Evolutionary conservation across 37 sponge, comb jelly and placozoan species (phyloP).

Genomic region (Cliona cf. orientalis): DNA sequence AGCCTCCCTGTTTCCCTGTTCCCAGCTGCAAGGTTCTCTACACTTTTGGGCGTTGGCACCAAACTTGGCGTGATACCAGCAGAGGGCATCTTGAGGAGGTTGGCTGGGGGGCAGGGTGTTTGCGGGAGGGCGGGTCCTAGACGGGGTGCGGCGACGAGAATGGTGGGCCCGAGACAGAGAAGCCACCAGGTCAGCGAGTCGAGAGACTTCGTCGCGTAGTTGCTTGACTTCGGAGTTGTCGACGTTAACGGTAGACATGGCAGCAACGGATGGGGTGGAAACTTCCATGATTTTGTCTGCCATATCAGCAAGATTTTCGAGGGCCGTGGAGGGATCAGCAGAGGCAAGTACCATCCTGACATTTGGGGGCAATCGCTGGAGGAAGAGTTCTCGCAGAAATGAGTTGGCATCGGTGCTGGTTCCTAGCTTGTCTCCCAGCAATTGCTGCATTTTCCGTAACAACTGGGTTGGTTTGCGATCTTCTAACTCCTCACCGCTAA

Average conservation of each 20-base stretch:
- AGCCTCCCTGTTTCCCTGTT: slow-evolving; percentile 60
- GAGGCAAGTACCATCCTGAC: slow-evolving; percentile 60
- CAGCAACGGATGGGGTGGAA: background rate
- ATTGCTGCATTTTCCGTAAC: slow-evolving; percentile 65
- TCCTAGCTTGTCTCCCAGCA: slow-evolving; percentile 50
- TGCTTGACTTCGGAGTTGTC: slow-evolving; percentile 27
- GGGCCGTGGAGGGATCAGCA: slow-evolving; percentile 10
- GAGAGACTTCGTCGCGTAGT: slow-evolving; percentile 34
- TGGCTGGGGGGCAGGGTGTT: slow-evolving; percentile 10
- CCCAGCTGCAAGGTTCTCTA: slow-evolving; percentile 53
- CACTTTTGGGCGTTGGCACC: slow-evolving; percentile 55
- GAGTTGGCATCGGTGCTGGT: slow-evolving; percentile 24
- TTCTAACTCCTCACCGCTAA: slow-evolving; percentile 22
- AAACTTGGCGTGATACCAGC: slow-evolving; percentile 74
- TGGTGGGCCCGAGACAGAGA: slow-evolving; percentile 26
- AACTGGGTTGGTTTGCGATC: slow-evolving; percentile 52
- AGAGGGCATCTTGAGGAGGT: slow-evolving; percentile 36
- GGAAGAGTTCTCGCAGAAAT: slow-evolving; percentile 46
- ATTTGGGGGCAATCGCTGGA: slow-evolving; percentile 41
- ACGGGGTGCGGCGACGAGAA: background rate
- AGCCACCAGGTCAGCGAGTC: slow-evolving; percentile 46
- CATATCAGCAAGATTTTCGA: slow-evolving; percentile 46
- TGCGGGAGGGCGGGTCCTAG: slow-evolving; percentile 5
- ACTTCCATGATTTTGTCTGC: slow-evolving; percentile 57
- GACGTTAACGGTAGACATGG: background rate